Base-by-base conservation (phyloP, 2,797 vertebrate genomes). In the Podarcis lilfordi region DNA sequence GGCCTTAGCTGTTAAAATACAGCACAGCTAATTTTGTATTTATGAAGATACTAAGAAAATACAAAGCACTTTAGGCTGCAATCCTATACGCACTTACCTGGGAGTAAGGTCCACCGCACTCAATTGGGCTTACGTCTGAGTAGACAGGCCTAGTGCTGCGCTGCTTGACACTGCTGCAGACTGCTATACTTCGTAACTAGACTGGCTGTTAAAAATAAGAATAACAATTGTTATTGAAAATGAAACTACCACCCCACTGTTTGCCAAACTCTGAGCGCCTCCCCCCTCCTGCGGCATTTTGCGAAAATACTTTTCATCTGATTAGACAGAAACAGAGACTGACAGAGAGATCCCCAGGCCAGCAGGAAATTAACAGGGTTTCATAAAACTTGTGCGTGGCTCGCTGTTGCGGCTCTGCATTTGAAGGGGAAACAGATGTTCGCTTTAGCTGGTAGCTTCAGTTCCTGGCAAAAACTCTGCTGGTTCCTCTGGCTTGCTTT, bases 351-450 rank as follows among this genome's bases (percentile, higher is more conserved):
- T 95, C 89, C 91, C 89, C 59, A 82, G 88, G 90, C 90, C 82
- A 15, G 0, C 82, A 61, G 82, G 89, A 94, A 94, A 95, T 95
- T 95, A 95, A 91, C 92, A 91, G 90, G 86, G 87, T 87, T 93
- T 95, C 94, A 92, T 94, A 94, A 93, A 94, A 95, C 93, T 83
- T 90, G 91, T 93, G 91, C 92, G 92, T 94, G 92, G 89, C 77
- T 95, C 91, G 87, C 82, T 91, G 23, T 76, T 92, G 92, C 91
- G 89, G 88, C 82, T 92, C 80, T 85, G 88, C 89, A 92, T 93
- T 92, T 94, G 90, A 94, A 91, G 94, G 93, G 94, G 94, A 94
- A 95, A 94, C 95, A 95, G 94, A 95, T 95, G 94, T 94, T 95
- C 89, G 79, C 85, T 94, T 94, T 88, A 94, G 94, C 92, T 92